These are phyloP conservation scores for Poeciliopsis gracilis DNA, from an alignment of 2,797 vertebrate species.

Conservation along the genomic window DNA sequence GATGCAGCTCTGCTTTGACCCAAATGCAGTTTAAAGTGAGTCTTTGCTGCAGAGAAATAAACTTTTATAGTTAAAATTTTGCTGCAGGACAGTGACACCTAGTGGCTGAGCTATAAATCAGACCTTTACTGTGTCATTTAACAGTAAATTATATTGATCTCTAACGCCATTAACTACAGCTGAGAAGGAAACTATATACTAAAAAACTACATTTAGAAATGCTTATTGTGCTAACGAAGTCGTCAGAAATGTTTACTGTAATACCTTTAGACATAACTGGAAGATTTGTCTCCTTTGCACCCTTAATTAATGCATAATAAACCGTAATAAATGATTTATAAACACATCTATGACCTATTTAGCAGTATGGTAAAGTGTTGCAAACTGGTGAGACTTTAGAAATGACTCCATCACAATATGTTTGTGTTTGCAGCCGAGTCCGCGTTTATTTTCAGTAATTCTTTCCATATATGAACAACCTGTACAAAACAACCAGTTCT, in stretches of 20 bases:
- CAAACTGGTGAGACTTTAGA: neutral
- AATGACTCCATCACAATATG: constrained; percentile 4
- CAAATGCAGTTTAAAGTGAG: neutral
- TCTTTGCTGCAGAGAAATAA: neutral
- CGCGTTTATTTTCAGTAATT: constrained; percentile 86
- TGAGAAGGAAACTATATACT: no score
- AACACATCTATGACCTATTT: no score
- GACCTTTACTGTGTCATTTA: neutral
- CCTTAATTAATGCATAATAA: no score
- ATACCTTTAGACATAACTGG: no score
- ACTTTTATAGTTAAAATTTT: neutral
- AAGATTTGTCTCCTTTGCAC: no score
- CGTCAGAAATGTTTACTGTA: no score
- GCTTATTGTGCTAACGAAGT: no score
- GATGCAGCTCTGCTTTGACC: neutral
- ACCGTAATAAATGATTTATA: no score
- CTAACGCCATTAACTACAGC: no score
- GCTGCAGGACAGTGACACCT: neutral
- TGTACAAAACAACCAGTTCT: constrained; percentile 85
- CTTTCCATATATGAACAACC: constrained; percentile 89
- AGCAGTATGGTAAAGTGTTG: neutral
- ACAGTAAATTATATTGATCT: no score
- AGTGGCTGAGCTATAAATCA: neutral
- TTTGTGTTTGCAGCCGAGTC: constrained; percentile 62
- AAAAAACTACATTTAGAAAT: no score